phyloP scores from a whole-genome alignment of 2,888 invertebrate species.

The Hermodice carunculata region DNA sequence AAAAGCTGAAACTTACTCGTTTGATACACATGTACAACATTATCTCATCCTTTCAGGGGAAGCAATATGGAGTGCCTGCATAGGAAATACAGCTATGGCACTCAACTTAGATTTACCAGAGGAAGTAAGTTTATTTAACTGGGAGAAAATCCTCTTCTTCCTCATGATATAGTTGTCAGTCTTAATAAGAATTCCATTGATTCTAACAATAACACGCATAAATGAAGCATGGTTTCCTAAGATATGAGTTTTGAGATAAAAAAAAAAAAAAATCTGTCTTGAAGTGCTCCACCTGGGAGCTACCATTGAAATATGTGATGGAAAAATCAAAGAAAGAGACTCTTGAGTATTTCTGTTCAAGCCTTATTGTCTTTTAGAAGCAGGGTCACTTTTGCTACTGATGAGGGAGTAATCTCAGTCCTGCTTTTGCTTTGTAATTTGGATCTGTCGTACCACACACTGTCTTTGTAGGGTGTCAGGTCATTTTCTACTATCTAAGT shows the following conservation, averaged over 20 bases:
- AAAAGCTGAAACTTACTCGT: neutral
- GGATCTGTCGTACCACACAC: too few species aligned
- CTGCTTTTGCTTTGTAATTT: too few species aligned
- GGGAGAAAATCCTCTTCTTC: too few species aligned
- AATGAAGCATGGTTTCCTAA: neutral
- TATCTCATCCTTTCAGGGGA: slow-evolving; percentile 52
- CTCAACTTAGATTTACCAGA: slow-evolving; percentile 59
- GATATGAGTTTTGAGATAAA: neutral
- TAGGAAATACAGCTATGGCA: slow-evolving; percentile 59
- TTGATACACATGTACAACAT: neutral
- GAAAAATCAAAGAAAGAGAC: too few species aligned
- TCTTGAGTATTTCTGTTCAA: too few species aligned
- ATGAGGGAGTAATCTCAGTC: too few species aligned
- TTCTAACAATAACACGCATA: neutral
- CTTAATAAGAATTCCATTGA: neutral
- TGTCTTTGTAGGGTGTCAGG: too few species aligned
- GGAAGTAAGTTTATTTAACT: too few species aligned
- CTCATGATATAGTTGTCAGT: neutral
- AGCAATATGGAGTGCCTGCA: slow-evolving; percentile 60
- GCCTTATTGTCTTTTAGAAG: too few species aligned
- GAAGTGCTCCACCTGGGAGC: neutral
- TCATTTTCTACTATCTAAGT: too few species aligned
- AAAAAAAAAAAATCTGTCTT: neutral
- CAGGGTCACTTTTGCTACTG: too few species aligned
- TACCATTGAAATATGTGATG: too few species aligned